Conservation (phyloP, 2,888 invertebrate genomes). For the Trilocha varians region DNA sequence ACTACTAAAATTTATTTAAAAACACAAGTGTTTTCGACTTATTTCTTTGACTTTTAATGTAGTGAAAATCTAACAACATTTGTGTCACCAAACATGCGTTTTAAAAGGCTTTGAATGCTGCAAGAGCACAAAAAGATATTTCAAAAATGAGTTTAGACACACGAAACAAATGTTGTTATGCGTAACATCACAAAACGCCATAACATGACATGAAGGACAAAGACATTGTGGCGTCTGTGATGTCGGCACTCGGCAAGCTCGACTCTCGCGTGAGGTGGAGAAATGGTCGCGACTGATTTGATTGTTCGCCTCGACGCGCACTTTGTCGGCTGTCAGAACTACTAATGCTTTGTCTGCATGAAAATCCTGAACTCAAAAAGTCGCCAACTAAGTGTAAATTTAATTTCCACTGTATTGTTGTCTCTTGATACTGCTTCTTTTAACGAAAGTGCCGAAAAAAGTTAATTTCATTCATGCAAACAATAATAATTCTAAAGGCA, state of each 20-base stretch:
- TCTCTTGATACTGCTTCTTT: too few relatives aligned
- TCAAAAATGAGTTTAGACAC: background rate
- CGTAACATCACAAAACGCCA: background rate
- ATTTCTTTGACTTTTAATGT: too few relatives aligned
- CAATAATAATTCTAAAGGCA: too few relatives aligned
- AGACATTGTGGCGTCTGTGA: slow-evolving; percentile 7
- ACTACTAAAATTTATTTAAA: too few relatives aligned
- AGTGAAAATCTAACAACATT: too few relatives aligned
- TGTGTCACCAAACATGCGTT: background rate
- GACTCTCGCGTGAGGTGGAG: slow-evolving; percentile 9
- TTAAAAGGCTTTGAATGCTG: background rate
- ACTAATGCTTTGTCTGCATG: background rate
- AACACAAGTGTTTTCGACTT: too few relatives aligned
- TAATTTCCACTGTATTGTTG: too few relatives aligned
- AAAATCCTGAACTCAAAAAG: background rate
- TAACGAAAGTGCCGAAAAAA: too few relatives aligned
- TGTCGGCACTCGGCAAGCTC: background rate
- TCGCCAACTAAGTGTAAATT: background rate
- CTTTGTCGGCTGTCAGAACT: slow-evolving; percentile 40
- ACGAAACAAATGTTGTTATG: background rate
- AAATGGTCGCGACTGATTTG: slow-evolving; percentile 55
- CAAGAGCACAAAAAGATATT: background rate
- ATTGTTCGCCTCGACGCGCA: slow-evolving; percentile 49
- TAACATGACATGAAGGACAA: slow-evolving; percentile 4
- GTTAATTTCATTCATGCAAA: too few relatives aligned